phyloP scores from a whole-genome alignment of 2,888 invertebrate species.

The Helicoverpa assulta region DNA sequence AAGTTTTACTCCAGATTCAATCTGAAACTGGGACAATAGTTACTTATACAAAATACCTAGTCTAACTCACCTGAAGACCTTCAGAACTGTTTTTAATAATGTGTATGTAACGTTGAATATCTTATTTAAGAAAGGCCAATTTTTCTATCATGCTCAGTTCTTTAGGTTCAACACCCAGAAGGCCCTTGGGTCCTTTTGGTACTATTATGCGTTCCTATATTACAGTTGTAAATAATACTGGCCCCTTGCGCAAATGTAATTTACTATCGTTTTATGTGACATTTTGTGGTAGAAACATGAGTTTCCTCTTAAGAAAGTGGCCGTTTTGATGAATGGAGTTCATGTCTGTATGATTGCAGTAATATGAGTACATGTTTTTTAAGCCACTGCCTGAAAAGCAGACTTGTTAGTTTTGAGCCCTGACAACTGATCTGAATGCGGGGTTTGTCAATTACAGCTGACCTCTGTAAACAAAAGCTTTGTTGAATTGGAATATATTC shows the following conservation, averaged over 20 bases:
- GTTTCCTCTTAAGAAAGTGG: constrained; percentile 54
- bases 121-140: no score
- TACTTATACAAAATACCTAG: no score
- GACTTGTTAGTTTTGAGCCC: no score
- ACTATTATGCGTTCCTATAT: constrained; percentile 21
- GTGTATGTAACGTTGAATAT: no score
- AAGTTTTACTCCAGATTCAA: no score
- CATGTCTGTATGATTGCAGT: constrained; percentile 39
- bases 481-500: no score
- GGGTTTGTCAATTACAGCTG: no score
- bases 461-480: not conserved
- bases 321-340: constrained; percentile 42
- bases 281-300: constrained; percentile 45
- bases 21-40: no score
- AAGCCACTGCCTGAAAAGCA: not conserved
- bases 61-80: no score
- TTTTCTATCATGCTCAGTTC: no score
- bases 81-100: no score
- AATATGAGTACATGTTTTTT: not conserved
- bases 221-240: constrained; percentile 45
- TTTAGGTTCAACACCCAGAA: not conserved
- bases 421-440: no score
- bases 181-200: not conserved
- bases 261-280: constrained; percentile 55
- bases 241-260: constrained; percentile 47